Conservation (phyloP, 2,797 vertebrate species). For the Acanthurus leucopareius region DNA sequence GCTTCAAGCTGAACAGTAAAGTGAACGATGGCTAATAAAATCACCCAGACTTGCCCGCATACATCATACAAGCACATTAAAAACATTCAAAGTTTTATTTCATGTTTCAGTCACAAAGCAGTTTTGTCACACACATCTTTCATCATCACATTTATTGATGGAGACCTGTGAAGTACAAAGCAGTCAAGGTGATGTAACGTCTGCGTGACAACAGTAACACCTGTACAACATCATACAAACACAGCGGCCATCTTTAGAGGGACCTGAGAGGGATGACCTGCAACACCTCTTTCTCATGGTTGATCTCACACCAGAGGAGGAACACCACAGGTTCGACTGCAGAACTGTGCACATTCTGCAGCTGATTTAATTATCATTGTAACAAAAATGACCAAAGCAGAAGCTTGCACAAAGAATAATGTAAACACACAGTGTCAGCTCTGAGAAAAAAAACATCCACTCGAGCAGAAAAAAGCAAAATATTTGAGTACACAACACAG, state of each 20-base stretch:
- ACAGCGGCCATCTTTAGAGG: constrained; percentile 51
- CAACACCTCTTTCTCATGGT: constrained; percentile 82
- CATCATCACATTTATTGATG: constrained; percentile 53
- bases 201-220: constrained; percentile 31
- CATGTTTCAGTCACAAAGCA: constrained; percentile 42
- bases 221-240: constrained; percentile 58
- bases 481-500: constrained; percentile 26
- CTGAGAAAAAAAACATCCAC: constrained; percentile 52
- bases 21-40: background rate
- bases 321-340: constrained; percentile 62
- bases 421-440: constrained; percentile 70
- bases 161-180: constrained; percentile 31
- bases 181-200: constrained; percentile 12
- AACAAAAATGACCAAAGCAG: constrained; percentile 32
- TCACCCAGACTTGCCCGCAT: background rate
- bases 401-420: constrained; percentile 37
- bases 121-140: constrained; percentile 41
- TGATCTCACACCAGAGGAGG: constrained; percentile 58
- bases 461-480: constrained; percentile 24
- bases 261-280: constrained; percentile 86
- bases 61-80: constrained; percentile 11
- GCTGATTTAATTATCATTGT: constrained; percentile 14
- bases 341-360: constrained; percentile 50
- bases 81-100: constrained; percentile 53
- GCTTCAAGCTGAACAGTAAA: background rate